phyloP scores from a whole-genome alignment of 2,113 vertebrate genomes.

The Pelvicachromis taeniatus region DNA sequence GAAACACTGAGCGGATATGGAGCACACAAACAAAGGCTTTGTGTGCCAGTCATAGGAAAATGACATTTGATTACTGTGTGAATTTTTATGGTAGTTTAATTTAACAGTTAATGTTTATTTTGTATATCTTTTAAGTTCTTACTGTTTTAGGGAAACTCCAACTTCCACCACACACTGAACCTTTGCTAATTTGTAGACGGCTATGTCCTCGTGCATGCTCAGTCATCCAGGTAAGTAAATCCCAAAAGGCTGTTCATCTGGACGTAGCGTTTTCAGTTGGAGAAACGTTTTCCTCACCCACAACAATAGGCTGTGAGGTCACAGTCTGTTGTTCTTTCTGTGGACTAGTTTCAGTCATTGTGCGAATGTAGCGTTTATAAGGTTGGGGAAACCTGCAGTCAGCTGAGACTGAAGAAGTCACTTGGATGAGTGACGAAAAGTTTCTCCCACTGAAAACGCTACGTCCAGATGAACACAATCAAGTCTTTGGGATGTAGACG shows the following conservation, averaged over 20 bases:
- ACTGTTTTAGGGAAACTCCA: not conserved
- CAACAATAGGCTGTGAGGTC: not conserved
- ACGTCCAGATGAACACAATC: not conserved
- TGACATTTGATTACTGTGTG: not conserved
- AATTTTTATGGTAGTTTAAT: not conserved
- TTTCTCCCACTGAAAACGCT: not conserved
- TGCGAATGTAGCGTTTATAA: not conserved
- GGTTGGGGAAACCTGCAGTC: not conserved
- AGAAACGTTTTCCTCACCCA: not conserved
- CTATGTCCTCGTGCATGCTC: not conserved
- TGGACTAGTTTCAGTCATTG: not conserved
- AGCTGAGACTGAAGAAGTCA: not conserved
- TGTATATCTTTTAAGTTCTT: not conserved
- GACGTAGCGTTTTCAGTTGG: not conserved
- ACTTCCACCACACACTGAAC: not conserved
- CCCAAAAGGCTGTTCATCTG: not conserved
- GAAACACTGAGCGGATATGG: not conserved
- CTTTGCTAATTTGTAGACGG: not conserved
- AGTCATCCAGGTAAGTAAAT: not conserved
- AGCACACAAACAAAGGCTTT: slow-evolving; percentile 52
- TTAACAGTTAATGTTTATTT: not conserved
- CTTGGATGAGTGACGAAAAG: not conserved
- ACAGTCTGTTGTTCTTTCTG: not conserved
- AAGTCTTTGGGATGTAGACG: not conserved
- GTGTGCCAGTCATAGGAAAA: slow-evolving; percentile 30